Percentiles rank a stretch among this genome's conserved stretches.
phyloP scores from a whole-genome alignment of 2,113 vertebrate species.

The Dicentrarchus labrax region DNA sequence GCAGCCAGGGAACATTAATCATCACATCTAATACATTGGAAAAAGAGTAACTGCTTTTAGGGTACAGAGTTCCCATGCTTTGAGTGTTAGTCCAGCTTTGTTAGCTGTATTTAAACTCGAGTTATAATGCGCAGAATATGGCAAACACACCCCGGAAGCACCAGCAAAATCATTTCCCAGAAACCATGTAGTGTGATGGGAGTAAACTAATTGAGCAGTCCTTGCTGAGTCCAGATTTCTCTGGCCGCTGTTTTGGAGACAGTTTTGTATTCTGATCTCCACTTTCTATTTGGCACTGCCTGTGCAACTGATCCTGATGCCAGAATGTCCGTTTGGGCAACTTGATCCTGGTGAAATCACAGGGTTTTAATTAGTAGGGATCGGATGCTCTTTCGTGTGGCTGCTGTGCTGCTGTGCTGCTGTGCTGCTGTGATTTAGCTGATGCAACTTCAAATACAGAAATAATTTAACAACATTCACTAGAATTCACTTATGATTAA shows the following conservation, averaged over 20 bases:
- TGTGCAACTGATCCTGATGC: slow-evolving; percentile 19
- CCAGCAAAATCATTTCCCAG: neutral
- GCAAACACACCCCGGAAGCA: slow-evolving; percentile 3
- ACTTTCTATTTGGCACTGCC: slow-evolving; percentile 41
- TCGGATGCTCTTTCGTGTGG: neutral
- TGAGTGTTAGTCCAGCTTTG: slow-evolving; percentile 18
- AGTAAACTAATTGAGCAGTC: neutral
- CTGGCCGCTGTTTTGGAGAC: slow-evolving; percentile 13
- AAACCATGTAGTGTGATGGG: slow-evolving; percentile 8
- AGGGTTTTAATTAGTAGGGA: slow-evolving; percentile 11
- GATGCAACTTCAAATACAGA: slow-evolving; percentile 15
- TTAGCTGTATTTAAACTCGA: slow-evolving; percentile 7
- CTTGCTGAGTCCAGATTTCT: slow-evolving; percentile 22
- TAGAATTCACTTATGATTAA: neutral
- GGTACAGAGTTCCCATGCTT: slow-evolving; percentile 28
- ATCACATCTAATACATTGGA: slow-evolving; percentile 49
- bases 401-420: slow-evolving; percentile 4
- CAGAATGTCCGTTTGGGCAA: slow-evolving; percentile 41
- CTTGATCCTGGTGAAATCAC: slow-evolving; percentile 28
- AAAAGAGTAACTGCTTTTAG: slow-evolving; percentile 38
- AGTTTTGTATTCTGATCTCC: slow-evolving; percentile 41
- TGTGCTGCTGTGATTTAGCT: slow-evolving; percentile 19
- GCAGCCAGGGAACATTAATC: slow-evolving; percentile 63
- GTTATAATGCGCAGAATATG: neutral
- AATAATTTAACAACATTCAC: slow-evolving; percentile 15